Evolutionary conservation across 1,140 invertebrate species (phyloP).

Genomic region (Elymnias hypermnestra): DNA sequence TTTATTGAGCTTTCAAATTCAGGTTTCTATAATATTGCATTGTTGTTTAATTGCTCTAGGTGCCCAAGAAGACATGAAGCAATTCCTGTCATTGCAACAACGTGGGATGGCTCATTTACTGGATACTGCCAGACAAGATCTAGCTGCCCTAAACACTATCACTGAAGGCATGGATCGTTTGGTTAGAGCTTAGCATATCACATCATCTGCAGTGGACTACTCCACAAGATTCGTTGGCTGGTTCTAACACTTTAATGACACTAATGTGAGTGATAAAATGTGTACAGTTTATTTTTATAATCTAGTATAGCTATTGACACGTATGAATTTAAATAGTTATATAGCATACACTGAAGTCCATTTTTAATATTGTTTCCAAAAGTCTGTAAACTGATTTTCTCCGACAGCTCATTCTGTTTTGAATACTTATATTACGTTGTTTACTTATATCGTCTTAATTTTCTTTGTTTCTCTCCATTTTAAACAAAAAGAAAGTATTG

Average conservation of each 20-base stretch:
- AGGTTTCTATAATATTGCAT: not conserved
- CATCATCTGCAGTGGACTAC: slow-evolving; percentile 1
- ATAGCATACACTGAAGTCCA: too few species aligned
- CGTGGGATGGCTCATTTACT: slow-evolving; percentile 89
- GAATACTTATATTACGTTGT: too few species aligned
- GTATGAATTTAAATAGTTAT: too few species aligned
- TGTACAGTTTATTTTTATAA: not conserved
- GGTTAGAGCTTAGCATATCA: slow-evolving; percentile 42
- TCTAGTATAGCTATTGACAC: not conserved
- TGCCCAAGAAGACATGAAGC: slow-evolving; percentile 80
- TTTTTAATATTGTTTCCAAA: too few species aligned
- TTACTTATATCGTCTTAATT: too few species aligned
- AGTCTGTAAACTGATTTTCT: too few species aligned
- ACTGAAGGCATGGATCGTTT: slow-evolving; percentile 81
- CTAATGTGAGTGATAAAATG: not conserved
- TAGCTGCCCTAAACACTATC: slow-evolving; percentile 87
- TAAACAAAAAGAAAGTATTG: too few species aligned
- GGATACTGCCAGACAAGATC: slow-evolving; percentile 86
- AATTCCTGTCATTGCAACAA: slow-evolving; percentile 89
- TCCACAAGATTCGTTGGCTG: slow-evolving; percentile 18
- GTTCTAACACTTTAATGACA: slow-evolving; percentile 3
- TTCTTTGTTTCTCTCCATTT: too few species aligned
- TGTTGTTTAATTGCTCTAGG: slow-evolving; percentile 52
- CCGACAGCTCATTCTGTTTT: too few species aligned
- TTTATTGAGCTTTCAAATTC: slow-evolving; percentile 1